phyloP scores from a whole-genome alignment of 2,113 vertebrate species.

The Candoia aspera region DNA sequence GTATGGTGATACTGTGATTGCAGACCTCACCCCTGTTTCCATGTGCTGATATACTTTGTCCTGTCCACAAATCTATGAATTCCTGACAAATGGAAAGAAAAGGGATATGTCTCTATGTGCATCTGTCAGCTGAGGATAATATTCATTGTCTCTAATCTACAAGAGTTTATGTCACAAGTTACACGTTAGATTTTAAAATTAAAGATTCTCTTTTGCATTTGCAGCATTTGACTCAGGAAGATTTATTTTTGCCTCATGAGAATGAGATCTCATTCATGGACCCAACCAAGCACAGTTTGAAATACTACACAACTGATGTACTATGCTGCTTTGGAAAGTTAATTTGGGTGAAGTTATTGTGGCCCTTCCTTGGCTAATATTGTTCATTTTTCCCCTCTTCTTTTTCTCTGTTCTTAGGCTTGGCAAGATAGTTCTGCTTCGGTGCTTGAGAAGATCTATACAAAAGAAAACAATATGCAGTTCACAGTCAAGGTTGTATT shows the following conservation, averaged over 20 bases:
- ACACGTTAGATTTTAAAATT: neutral
- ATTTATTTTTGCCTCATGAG: constrained; percentile 45
- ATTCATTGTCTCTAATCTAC: neutral
- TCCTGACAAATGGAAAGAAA: neutral
- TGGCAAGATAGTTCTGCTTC: constrained; percentile 20
- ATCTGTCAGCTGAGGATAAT: neutral
- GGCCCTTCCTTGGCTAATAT: constrained; percentile 38
- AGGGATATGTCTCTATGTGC: neutral
- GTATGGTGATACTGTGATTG: neutral
- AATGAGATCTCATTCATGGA: constrained; percentile 46
- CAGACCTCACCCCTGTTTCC: neutral
- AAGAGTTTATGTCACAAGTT: neutral
- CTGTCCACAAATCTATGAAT: neutral
- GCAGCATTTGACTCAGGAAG: constrained; percentile 22
- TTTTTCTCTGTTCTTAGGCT: constrained; percentile 32
- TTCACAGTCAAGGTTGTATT: constrained; percentile 7
- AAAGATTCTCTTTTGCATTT: neutral
- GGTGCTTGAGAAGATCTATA: neutral
- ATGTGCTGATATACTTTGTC: neutral
- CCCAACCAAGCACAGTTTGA: constrained; percentile 59
- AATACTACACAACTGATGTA: constrained; percentile 54
- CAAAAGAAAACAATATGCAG: neutral
- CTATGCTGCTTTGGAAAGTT: constrained; percentile 23
- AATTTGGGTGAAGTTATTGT: constrained; percentile 39
- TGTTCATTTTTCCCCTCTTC: constrained; percentile 25